Conservation (phyloP, 2,797 vertebrate genomes). For the Lepus townsendii region DNA sequence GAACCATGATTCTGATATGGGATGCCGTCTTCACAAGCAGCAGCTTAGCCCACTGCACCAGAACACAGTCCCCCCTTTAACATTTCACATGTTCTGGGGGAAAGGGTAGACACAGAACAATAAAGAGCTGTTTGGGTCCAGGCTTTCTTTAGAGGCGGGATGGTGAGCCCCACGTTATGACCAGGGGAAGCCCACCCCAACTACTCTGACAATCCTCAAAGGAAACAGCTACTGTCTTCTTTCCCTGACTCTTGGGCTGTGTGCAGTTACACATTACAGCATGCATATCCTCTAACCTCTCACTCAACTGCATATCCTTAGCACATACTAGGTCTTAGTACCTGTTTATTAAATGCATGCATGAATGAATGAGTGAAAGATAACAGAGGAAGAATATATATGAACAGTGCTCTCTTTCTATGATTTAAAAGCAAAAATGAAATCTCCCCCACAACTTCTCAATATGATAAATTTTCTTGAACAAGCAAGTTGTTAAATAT, state of each 20-base stretch:
- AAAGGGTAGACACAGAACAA: neutral
- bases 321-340: neutral
- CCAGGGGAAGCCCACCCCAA: neutral
- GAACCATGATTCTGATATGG: no score
- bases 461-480: constrained; percentile 24
- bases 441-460: constrained; percentile 35
- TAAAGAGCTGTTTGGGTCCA: neutral
- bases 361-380: neutral
- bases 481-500: constrained; percentile 33
- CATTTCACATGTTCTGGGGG: no score
- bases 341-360: constrained; percentile 30
- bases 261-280: neutral
- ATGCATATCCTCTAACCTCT: neutral
- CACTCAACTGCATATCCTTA: constrained; percentile 11
- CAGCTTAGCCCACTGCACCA: no score
- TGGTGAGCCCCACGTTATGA: neutral
- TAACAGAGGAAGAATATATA: neutral
- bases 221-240: neutral
- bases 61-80: no score
- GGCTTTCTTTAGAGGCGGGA: neutral
- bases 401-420: neutral
- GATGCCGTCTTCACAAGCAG: no score
- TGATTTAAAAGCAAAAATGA: constrained; percentile 22
- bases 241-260: neutral
- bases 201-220: neutral